Conservation (phyloP, 2,113 vertebrate genomes). For the Saimiri boliviensis region DNA sequence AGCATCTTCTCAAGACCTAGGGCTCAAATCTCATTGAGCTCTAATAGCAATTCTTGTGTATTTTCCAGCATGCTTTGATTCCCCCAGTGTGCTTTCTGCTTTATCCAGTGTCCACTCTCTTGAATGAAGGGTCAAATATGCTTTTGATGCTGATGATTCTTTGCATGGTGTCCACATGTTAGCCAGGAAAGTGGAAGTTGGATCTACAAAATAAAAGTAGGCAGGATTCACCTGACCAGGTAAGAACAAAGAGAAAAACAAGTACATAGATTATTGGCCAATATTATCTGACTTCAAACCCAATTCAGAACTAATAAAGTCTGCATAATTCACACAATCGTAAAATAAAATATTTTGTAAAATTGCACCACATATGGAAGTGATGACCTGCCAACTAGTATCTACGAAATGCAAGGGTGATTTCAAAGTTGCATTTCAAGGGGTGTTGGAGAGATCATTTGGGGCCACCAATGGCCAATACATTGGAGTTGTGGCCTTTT, state of each 20-base stretch:
- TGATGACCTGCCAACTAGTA: neutral
- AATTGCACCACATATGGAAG: neutral
- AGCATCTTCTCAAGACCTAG: neutral
- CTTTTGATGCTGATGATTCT: neutral
- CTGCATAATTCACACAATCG: neutral
- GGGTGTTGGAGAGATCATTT: neutral
- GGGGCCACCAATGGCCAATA: fast-evolving
- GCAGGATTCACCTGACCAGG: neutral
- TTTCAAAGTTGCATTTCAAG: neutral
- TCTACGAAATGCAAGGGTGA: neutral
- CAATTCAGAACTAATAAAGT: neutral
- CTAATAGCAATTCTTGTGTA: fast-evolving
- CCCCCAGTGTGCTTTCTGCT: neutral
- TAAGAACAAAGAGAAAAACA: neutral
- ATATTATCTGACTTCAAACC: neutral
- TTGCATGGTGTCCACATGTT: neutral
- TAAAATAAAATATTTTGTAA: neutral
- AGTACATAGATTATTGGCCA: neutral
- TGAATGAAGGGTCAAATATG: neutral
- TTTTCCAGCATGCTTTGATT: neutral
- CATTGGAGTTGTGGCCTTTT: neutral
- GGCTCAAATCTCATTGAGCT: neutral
- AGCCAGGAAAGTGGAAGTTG: neutral
- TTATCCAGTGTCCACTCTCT: neutral
- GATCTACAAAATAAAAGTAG: neutral